Base-by-base conservation (phyloP, 1,140 invertebrate genomes). In the Batillaria attramentaria region DNA sequence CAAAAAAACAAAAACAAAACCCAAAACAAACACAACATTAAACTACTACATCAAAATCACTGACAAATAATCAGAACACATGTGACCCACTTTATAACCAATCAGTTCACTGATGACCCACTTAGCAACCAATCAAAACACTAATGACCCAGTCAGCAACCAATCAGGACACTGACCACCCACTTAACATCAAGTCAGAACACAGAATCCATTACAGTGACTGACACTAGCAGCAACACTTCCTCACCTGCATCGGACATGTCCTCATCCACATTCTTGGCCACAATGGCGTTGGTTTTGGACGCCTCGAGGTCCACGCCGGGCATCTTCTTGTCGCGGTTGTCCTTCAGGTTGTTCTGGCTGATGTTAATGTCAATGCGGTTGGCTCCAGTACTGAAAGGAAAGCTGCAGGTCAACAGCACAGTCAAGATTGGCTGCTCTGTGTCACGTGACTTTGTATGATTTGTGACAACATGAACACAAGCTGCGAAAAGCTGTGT, bases 311-410 rank as follows among this genome's bases (percentile, higher is more conserved):
- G 60, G n/a, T 82, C 81, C 31, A 85, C 77, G 2, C 74, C 65
- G 20, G 70, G 70, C 28, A 87, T 80, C 46, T 83, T 77, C 78
- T 88, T 89, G 46, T 87, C 85, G n/a, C 84, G 69, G 72, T 85
- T 87, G 42, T 89, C 86, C 77, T 88, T 88, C n/a, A 88, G 79
- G 80, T 87, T 89, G 77, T 89, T 89, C 79, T 88, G 87, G 72
- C 84, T 88, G 3, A 88, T 78, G 46, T 87, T 88, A 50, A 84
- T 84, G 73, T 89, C 87, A 10, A 81, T 72, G 16, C 78, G 78
- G 77, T 80, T 84, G n/a, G n/a, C n/a, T 35, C 79, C 73, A 68
- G 84, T 83, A 84, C 89, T 89, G 84, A 88, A 88, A 89, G 75
- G 66, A 28, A 77, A 75, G 57, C 73, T 75, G 73, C 42, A 39